Conservation (phyloP, 2,797 vertebrate genomes). For the Tragopan temminckii region DNA sequence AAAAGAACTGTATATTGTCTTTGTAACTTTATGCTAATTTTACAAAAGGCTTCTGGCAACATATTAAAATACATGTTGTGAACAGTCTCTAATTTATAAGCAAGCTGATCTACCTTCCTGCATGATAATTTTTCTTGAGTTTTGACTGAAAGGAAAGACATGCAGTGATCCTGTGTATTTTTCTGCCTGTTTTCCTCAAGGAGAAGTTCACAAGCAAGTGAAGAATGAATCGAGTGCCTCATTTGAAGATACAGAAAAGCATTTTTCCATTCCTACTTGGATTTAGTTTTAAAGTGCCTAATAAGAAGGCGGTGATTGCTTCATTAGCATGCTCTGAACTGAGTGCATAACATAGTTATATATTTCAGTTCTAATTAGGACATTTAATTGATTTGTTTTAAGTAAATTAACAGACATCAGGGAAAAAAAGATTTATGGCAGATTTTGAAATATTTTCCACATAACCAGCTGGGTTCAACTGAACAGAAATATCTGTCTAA, state of each 20-base stretch:
- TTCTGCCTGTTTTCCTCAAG: background rate
- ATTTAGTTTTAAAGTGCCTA: slow-evolving; percentile 60
- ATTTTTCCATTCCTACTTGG: slow-evolving; percentile 24
- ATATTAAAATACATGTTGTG: background rate
- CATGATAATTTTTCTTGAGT: background rate
- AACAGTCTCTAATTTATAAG: background rate
- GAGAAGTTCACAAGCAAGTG: slow-evolving; percentile 13
- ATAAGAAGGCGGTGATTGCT: slow-evolving; percentile 64
- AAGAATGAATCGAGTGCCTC: slow-evolving; percentile 2
- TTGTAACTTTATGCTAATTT: background rate
- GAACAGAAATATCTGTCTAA: slow-evolving; percentile 44
- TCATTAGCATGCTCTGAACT: slow-evolving; percentile 59
- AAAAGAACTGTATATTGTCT: background rate
- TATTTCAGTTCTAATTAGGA: slow-evolving; percentile 64
- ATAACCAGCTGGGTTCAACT: slow-evolving; percentile 59
- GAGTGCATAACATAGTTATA: slow-evolving; percentile 55
- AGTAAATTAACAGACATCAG: slow-evolving; percentile 54
- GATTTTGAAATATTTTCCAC: slow-evolving; percentile 64
- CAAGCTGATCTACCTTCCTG: background rate
- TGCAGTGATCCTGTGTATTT: background rate
- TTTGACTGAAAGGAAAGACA: background rate
- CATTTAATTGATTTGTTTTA: slow-evolving; percentile 75
- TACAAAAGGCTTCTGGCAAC: background rate
- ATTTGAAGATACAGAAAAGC: slow-evolving; percentile 23
- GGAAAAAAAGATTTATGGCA: background rate